phyloP scores from a whole-genome alignment of 2,888 invertebrate genomes.

The Sinelater perroti region DNA sequence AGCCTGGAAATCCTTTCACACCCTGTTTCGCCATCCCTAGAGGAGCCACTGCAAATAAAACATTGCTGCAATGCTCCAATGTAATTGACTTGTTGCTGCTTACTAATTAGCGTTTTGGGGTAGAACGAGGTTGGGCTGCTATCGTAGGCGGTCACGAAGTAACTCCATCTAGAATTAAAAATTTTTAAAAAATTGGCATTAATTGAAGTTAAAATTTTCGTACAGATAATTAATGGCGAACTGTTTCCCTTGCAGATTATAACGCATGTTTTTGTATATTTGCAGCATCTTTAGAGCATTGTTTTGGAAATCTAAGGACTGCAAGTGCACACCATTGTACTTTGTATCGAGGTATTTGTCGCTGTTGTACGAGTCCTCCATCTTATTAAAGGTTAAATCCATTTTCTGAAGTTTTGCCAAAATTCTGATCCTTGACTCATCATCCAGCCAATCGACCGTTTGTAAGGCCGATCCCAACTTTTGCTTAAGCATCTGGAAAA shows the following conservation, averaged over 20 bases:
- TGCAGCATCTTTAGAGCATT: slow-evolving; percentile 30
- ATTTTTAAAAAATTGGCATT: not conserved
- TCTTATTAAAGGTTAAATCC: slow-evolving; percentile 29
- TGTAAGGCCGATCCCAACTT: slow-evolving; percentile 30
- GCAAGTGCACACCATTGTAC: slow-evolving; percentile 16
- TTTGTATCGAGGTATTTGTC: slow-evolving; percentile 16
- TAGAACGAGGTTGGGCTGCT: slow-evolving; percentile 41
- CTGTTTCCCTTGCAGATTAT: slow-evolving; percentile 14
- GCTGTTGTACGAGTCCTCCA: slow-evolving; percentile 24
- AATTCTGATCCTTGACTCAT: slow-evolving; percentile 20
- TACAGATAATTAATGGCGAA: slow-evolving; percentile 26
- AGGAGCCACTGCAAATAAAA: slow-evolving; percentile 42
- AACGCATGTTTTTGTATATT: slow-evolving; percentile 6
- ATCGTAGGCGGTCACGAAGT: slow-evolving; percentile 39
- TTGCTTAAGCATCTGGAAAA: slow-evolving; percentile 40
- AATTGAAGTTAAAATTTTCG: not conserved
- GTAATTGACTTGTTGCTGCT: slow-evolving; percentile 19
- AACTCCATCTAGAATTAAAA: slow-evolving; percentile 40
- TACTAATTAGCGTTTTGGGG: slow-evolving; percentile 39
- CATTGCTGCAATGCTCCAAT: too few relatives aligned
- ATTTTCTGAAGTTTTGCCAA: slow-evolving; percentile 37
- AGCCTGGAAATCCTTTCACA: slow-evolving; percentile 43
- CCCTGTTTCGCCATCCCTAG: slow-evolving; percentile 36
- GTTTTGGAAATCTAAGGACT: slow-evolving; percentile 10
- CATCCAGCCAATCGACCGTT: slow-evolving; percentile 40